Evolutionary conservation across 30 jellyfish, hydroid and myxozoan genomes (phyloP).

Genomic region (Cassiopea andromeda): DNA sequence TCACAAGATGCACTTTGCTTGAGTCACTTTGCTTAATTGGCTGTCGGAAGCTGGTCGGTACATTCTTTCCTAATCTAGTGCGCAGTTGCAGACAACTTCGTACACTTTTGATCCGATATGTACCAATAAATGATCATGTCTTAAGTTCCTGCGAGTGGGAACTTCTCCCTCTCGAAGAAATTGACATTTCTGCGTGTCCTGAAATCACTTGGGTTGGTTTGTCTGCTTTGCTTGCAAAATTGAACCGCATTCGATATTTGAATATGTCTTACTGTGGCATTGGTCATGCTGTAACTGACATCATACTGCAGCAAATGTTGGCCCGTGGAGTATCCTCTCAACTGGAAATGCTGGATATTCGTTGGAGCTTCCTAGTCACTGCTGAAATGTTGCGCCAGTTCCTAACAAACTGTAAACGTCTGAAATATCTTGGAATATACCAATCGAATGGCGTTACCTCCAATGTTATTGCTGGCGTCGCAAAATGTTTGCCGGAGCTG

Average conservation of each 20-base stretch:
- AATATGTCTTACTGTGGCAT: conserved; percentile 97
- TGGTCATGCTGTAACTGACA: conserved; percentile 95
- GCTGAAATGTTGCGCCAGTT: conserved; percentile 58
- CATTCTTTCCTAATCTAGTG: conserved; percentile 69
- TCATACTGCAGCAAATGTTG: conserved; percentile 59
- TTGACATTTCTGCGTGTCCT: conserved; percentile 99
- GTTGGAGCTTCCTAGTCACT: conserved; percentile 93
- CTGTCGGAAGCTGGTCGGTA: conserved; percentile 87
- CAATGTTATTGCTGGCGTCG: conserved; percentile 57
- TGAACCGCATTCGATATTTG: conserved; percentile 74
- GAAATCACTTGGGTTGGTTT: conserved; percentile 85
- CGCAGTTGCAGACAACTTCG: conserved; percentile 67
- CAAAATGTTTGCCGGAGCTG: conserved; percentile 61
- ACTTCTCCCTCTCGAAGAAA: conserved; percentile 79
- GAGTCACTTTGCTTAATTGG: conserved; percentile 91
- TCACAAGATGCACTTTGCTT: conserved; percentile 63
- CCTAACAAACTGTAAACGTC: conserved; percentile 69
- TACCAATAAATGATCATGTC: conserved; percentile 77
- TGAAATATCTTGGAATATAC: conserved; percentile 84
- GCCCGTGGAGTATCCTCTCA: conserved; percentile 55
- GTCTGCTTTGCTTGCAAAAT: conserved; percentile 68
- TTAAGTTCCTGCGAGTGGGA: conserved; percentile 81
- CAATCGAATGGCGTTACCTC: conserved; percentile 85
- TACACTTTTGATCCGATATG: conserved; percentile 85
- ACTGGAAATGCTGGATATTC: conserved; percentile 84